phyloP scores from a whole-genome alignment of 1,140 invertebrate genomes.

The Aphelinus certus region DNA sequence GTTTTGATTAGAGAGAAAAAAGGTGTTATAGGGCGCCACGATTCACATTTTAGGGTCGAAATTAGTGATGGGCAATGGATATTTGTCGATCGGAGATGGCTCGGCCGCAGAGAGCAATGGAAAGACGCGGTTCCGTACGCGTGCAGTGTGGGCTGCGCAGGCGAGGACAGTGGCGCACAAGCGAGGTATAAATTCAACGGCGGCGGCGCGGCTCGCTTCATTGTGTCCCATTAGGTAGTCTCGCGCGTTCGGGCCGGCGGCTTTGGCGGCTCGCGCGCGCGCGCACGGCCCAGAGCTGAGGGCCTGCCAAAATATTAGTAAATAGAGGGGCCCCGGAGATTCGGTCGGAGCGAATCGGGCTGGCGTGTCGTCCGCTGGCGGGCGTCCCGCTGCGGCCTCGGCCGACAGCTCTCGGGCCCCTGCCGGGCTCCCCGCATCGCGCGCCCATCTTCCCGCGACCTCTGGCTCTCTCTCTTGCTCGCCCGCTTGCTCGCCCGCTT shows the following conservation, averaged over 20 bases:
- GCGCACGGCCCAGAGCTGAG: conserved; percentile 53
- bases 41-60: too few species aligned
- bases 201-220: too few species aligned
- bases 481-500: background rate
- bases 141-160: too few species aligned
- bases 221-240: conserved; percentile 28
- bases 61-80: too few species aligned
- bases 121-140: too few species aligned
- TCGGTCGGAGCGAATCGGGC: background rate
- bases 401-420: background rate
- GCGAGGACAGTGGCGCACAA: too few species aligned
- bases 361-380: background rate
- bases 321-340: conserved; percentile 12
- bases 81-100: too few species aligned
- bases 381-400: conserved; percentile 10
- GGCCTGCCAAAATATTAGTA: conserved; percentile 39
- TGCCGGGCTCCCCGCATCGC: conserved; percentile 17
- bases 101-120: too few species aligned
- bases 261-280: too few species aligned
- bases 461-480: conserved; percentile 43
- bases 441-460: conserved; percentile 42
- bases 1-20: too few species aligned
- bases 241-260: conserved; percentile 44
- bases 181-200: too few species aligned
- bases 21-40: too few species aligned